Conservation (phyloP, 2,113 vertebrate genomes). For the Ciconia boyciana region DNA sequence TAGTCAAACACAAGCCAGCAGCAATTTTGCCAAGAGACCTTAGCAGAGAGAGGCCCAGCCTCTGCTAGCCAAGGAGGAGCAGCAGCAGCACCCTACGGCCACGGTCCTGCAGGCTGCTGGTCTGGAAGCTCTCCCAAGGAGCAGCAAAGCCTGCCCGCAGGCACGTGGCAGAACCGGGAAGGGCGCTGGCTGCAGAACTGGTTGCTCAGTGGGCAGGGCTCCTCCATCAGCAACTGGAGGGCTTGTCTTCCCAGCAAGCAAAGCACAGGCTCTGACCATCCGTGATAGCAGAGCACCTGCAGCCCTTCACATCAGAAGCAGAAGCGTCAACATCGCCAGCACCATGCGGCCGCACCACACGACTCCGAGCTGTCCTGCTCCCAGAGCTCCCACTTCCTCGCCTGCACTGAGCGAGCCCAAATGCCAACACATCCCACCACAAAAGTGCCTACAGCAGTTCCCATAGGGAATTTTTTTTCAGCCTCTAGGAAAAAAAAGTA, state of each 20-base stretch:
- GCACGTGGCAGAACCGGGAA: not conserved
- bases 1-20: not conserved
- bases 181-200: not conserved
- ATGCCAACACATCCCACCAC: not conserved
- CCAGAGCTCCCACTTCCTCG: not conserved
- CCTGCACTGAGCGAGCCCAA: not conserved
- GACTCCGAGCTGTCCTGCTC: fast-evolving
- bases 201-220: not conserved
- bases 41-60: not conserved
- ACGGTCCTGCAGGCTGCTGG: not conserved
- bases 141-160: not conserved
- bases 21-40: not conserved
- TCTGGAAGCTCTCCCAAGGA: not conserved
- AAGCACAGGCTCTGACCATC: not conserved
- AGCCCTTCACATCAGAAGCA: not conserved
- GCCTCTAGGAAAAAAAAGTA: not conserved
- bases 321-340: not conserved
- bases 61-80: not conserved
- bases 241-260: fast-evolving
- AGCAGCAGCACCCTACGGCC: not conserved
- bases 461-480: not conserved
- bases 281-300: not conserved
- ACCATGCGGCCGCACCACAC: fast-evolving
- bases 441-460: not conserved
- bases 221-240: not conserved